Percentiles rank a stretch among this genome's conserved stretches.
These are phyloP conservation scores for Matsumyia berberina DNA, from an alignment of 2,888 invertebrate species.

Conservation along the genomic window DNA sequence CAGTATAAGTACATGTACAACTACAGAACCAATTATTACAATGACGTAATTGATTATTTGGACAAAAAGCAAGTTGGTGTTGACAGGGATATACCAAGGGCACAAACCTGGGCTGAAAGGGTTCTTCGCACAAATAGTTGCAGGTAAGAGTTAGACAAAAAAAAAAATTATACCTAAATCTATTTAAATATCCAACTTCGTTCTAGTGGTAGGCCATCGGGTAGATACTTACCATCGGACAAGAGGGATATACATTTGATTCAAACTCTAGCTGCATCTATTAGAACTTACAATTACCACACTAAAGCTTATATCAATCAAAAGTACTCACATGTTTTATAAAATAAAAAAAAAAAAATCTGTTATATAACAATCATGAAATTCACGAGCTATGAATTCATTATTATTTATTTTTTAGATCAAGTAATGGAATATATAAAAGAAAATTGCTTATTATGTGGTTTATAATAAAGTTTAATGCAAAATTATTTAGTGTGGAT, in stretches of 20 bases:
- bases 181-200: slow-evolving; percentile 7
- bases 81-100: slow-evolving; percentile 88
- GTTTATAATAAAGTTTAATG: slow-evolving; percentile 28
- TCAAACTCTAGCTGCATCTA: slow-evolving; percentile 87
- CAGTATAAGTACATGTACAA: slow-evolving; percentile 93
- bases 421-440: neutral
- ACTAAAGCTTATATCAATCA: slow-evolving; percentile 90
- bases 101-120: slow-evolving; percentile 94
- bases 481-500: slow-evolving; percentile 22
- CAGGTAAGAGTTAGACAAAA: slow-evolving; percentile 79
- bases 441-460: slow-evolving; percentile 15
- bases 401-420: neutral
- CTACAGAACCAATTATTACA: slow-evolving; percentile 94
- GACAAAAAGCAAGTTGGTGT: slow-evolving; percentile 90
- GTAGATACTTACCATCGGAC: slow-evolving; percentile 79
- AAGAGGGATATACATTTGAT: slow-evolving; percentile 86
- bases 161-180: too few species aligned
- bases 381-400: neutral
- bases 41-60: slow-evolving; percentile 93
- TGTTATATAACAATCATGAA: neutral
- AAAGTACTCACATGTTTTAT: slow-evolving; percentile 87
- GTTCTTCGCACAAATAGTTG: slow-evolving; percentile 88
- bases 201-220: slow-evolving; percentile 79
- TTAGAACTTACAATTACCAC: slow-evolving; percentile 90
- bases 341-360: slow-evolving; percentile 74